phyloP scores from a whole-genome alignment of 2,113 vertebrate genomes.

The Drymodes brunneopygia region DNA sequence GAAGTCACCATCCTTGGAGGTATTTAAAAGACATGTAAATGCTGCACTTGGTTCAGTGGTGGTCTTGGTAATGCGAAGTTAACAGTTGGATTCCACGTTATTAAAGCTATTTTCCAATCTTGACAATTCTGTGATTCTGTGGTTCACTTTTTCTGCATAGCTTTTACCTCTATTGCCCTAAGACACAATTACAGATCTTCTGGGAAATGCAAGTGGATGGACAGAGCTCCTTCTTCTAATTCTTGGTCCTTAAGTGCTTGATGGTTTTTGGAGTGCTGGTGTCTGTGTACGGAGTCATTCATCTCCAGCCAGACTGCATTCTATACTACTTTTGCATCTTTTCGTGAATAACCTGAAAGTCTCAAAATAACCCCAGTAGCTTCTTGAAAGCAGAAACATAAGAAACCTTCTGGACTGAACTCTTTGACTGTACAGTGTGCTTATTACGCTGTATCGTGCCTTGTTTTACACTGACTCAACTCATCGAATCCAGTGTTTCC shows the following conservation, averaged over 20 bases:
- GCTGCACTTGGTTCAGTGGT: not conserved
- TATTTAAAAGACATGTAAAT: not conserved
- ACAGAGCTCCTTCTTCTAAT: not conserved
- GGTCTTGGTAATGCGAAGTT: not conserved
- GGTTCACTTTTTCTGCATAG: not conserved
- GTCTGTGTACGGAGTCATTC: not conserved
- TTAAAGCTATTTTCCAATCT: not conserved
- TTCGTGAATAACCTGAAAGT: not conserved
- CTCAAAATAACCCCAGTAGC: rapidly evolving
- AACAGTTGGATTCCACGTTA: not conserved
- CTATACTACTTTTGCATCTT: not conserved
- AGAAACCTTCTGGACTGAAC: not conserved
- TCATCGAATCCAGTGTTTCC: not conserved
- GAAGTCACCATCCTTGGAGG: not conserved
- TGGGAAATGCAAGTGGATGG: not conserved
- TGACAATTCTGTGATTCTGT: not conserved
- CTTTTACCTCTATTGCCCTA: not conserved
- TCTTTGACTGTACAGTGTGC: not conserved
- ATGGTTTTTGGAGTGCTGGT: not conserved
- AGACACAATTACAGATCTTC: not conserved
- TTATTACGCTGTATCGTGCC: not conserved
- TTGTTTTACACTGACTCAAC: not conserved
- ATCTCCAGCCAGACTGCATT: not conserved
- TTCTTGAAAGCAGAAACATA: not conserved
- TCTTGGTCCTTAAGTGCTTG: not conserved